Percentiles rank a stretch among this genome's conserved stretches.
Conservation (phyloP, 2,113 vertebrate species). For the Seriola dumerili region DNA sequence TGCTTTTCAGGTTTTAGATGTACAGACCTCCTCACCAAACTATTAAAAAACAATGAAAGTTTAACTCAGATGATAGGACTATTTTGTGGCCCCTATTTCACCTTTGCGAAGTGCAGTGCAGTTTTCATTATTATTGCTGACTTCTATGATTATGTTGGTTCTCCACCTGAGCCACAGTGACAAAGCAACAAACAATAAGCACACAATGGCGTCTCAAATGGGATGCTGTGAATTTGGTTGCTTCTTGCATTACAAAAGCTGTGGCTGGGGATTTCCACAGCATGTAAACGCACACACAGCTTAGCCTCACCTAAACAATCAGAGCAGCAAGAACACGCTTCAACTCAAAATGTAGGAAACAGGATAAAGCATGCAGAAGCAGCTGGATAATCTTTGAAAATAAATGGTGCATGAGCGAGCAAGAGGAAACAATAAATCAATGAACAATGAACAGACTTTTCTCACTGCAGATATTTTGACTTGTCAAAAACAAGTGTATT, state of each 20-base stretch:
- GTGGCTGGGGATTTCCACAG: slow-evolving; percentile 8
- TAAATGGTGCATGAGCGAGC: background rate
- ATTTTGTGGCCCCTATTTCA: background rate
- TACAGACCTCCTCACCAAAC: background rate
- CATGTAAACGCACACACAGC: slow-evolving; percentile 10
- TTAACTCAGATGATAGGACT: background rate
- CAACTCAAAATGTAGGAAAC: slow-evolving; percentile 1
- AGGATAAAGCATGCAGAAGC: background rate
- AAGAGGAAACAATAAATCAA: background rate
- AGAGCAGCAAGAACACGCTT: background rate
- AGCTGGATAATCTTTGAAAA: background rate
- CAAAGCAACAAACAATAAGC: background rate
- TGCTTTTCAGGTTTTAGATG: background rate
- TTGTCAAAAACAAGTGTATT: background rate
- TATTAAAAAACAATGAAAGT: background rate
- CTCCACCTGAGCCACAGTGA: background rate
- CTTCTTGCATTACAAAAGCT: slow-evolving; percentile 13
- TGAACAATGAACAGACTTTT: background rate
- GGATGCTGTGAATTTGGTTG: slow-evolving; percentile 3
- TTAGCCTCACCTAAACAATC: slow-evolving; percentile 1
- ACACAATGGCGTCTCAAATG: background rate
- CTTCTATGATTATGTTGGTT: background rate
- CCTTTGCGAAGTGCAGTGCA: background rate
- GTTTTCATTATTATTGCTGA: background rate
- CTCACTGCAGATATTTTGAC: background rate